Evolutionary conservation across 2,888 invertebrate species (phyloP).

Genomic region (Matsumyia berberina): DNA sequence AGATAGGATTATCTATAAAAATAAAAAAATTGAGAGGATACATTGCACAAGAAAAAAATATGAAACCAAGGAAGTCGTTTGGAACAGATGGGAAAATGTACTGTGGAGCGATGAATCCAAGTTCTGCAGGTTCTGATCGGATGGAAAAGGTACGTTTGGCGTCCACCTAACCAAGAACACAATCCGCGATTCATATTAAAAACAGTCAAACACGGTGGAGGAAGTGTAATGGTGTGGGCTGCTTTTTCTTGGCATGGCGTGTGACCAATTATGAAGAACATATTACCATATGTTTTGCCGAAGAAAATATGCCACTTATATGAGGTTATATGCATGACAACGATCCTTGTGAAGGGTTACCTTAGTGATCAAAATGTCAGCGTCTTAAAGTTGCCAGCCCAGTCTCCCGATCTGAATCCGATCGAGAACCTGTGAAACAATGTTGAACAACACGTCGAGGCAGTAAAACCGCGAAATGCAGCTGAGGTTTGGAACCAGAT

Average conservation of each 20-base stretch:
- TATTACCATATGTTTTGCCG: slow-evolving; percentile 25
- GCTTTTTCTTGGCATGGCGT: slow-evolving; percentile 37
- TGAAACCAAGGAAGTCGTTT: slow-evolving; percentile 3
- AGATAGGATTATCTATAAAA: slow-evolving; percentile 2
- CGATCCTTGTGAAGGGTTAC: slow-evolving; percentile 7
- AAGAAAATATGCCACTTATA: slow-evolving; percentile 18
- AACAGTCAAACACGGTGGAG: slow-evolving; percentile 38
- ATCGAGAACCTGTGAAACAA: slow-evolving; percentile 11
- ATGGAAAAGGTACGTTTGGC: slow-evolving; percentile 43
- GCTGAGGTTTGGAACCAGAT: slow-evolving; percentile 9
- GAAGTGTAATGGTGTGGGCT: slow-evolving; percentile 31
- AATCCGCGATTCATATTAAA: slow-evolving; percentile 30
- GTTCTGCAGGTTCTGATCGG: slow-evolving; percentile 31
- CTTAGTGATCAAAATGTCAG: slow-evolving; percentile 8
- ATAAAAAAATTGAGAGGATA: slow-evolving; percentile 15
- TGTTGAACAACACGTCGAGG: slow-evolving; percentile 2
- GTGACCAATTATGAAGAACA: slow-evolving; percentile 29
- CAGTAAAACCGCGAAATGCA: slow-evolving; percentile 4
- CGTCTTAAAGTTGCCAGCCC: slow-evolving; percentile 1
- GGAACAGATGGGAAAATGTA: slow-evolving; percentile 33
- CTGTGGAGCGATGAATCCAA: slow-evolving; percentile 45
- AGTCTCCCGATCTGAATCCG: slow-evolving; percentile 6
- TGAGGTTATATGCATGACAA: neutral
- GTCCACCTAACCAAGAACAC: too few species aligned
- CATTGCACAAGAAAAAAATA: slow-evolving; percentile 26